Base-by-base conservation (phyloP, 92 coral and sea anemone genomes). In the Epizoanthus rinbou region DNA sequence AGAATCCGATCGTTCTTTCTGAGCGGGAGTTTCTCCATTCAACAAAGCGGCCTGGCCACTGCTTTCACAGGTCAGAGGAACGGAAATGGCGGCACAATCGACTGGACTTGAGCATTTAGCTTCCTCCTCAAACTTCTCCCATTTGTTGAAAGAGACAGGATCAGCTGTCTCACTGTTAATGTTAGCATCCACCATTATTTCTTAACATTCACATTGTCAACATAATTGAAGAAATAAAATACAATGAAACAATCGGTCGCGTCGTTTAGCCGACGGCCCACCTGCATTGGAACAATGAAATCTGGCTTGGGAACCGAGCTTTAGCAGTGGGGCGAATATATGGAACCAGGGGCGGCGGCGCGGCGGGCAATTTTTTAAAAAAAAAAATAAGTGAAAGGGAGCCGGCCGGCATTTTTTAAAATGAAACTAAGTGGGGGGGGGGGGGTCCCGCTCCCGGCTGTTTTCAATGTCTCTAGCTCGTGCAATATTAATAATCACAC, bases 91-190 rank as follows among this genome's bases (percentile, higher is more conserved):
- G 21, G 37, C 58, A 60, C 70, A 60, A 78, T 78, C 71, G 17
- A 43, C 56, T 39, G 59, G 57, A 63, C 25, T 78, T 78, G 82
- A 78, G 82, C 82, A 60, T 78, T 60, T 78, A 13, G 43, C 66
- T 82, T 86, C 83, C 57, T 85, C 90, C 59, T 81, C 92, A 73
- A 89, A 89, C 84, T 79, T 89, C 87, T 89, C 92, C 92, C 92
- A 89, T 75, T 81, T 81, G 35, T 75, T 76, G 66, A 69, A 81
- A 22, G 37, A 57, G 31, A 57, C 64, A 66, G 76, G 50, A 69
- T 81, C 85, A 81, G 85, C 74, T 69, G 85, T 66, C 67, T 66
- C 67, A 4, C 64, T 16, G 60, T 57, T 68, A 81, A 25, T 56
- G 66, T 57, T 69, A 66, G 65, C 85, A 63, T 78, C 82, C 72